phyloP scores from a whole-genome alignment of 23 tunicate species.

The Halocynthia aurantium region DNA sequence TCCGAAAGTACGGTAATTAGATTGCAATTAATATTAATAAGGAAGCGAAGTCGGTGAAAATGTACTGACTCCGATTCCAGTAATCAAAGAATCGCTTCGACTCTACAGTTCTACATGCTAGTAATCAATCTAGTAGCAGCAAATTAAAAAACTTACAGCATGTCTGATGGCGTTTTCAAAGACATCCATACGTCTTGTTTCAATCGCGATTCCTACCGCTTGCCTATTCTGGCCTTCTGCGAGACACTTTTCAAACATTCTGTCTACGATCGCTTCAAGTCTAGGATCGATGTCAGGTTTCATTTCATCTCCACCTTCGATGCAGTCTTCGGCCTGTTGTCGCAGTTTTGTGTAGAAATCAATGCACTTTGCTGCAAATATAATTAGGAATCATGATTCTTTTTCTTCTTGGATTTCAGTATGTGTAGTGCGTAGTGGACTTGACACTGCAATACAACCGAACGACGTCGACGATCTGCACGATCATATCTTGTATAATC shows the following conservation, averaged over 20 bases:
- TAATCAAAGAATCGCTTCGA: not conserved
- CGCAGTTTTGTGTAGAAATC: constrained; percentile 89
- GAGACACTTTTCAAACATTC: constrained; percentile 91
- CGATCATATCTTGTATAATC: no score
- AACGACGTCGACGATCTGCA: no score
- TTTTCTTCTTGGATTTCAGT: no score
- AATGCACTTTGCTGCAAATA: constrained; percentile 77
- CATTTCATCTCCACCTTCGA: constrained; percentile 50
- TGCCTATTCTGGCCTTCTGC: constrained; percentile 73
- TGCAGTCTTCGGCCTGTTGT: constrained; percentile 58
- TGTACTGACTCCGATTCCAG: no score
- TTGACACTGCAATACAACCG: no score
- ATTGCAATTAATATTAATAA: not conserved
- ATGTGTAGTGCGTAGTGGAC: no score
- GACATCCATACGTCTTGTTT: constrained; percentile 87
- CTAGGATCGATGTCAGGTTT: constrained; percentile 65
- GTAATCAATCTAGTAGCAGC: not conserved
- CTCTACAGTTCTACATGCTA: not conserved
- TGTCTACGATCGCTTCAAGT: constrained; percentile 84
- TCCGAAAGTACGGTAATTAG: not conserved
- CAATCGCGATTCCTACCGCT: constrained; percentile 96
- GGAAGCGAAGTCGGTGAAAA: not conserved
- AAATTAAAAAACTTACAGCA: constrained; percentile 34
- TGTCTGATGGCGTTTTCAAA: constrained; percentile 73
- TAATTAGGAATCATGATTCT: not conserved